Base-by-base conservation (phyloP, 2,797 vertebrate genomes). In the Mormyrops attenuatus region DNA sequence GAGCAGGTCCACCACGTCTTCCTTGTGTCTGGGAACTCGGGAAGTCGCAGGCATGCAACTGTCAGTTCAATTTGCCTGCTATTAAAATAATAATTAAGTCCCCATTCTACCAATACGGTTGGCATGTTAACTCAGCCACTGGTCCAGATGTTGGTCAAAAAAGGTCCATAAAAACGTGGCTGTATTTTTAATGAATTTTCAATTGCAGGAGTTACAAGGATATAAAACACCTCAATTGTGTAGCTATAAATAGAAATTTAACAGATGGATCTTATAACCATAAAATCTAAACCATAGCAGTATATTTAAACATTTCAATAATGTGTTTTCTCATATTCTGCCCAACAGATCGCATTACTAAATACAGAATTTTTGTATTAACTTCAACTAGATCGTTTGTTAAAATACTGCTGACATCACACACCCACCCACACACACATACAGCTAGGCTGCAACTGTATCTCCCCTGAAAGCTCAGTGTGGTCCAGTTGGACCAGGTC, bases 371-470 rank as follows among this genome's bases (percentile, higher is more conserved):
- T 80, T 44, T 41, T 80, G 34, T 80, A 20, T 41, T 80, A 80
- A 44, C 26, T n/a, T 80, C 34, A 41, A 80, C 73, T 80, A 80
- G 73, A 80, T 80, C 73, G 2, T 41, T 41, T 44, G 73, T 80
- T 80, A 80, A 80, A 80, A 80, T 80, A 80, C 38, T 44, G 73
- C 73, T 80, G 73, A 80, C 73, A 80, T 80, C 73, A 80, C 73
- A 44, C 38, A 44, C 38, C 73, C 73, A 80, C 7, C 38, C 38
- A 80, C 73, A n/a, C 73, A 77, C 73, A 80, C 73, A 44, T 44
- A 80, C 73, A 80, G 73, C 38, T 44, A 13, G 34, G 13, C 38
- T 44, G 34, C 73, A 80, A 44, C 38, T n/a, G 41, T n/a, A 44
- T n/a, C 73, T 41, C 5, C 73, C n/a, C 73, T 44, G 38, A 80